Evolutionary conservation across 2,113 vertebrate species (phyloP).

Genomic region (Rynchops niger): DNA sequence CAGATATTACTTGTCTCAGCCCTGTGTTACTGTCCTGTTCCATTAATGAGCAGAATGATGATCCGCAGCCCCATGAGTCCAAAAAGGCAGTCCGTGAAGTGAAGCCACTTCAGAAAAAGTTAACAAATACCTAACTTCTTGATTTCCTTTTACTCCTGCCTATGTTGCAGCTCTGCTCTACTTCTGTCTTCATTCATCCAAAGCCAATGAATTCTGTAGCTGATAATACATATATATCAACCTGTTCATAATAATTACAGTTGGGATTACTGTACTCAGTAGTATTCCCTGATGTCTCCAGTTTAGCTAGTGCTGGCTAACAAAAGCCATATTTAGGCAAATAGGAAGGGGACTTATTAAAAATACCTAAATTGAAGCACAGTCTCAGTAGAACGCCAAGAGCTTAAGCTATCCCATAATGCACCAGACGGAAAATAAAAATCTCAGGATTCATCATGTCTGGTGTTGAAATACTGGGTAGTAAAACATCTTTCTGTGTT

Average conservation of each 20-base stretch:
- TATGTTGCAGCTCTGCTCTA: background rate
- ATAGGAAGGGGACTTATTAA: constrained; percentile 21
- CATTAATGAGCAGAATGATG: background rate
- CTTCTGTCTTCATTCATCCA: constrained; percentile 40
- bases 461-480: background rate
- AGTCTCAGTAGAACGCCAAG: constrained; percentile 6
- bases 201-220: constrained; percentile 8
- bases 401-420: background rate
- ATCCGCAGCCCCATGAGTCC: background rate
- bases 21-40: background rate
- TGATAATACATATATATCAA: constrained; percentile 40
- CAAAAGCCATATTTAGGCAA: constrained; percentile 13
- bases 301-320: constrained; percentile 5
- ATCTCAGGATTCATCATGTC: background rate
- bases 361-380: constrained; percentile 17
- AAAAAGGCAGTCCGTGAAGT: background rate
- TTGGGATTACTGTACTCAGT: background rate
- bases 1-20: background rate
- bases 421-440: background rate
- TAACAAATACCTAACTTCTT: background rate
- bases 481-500: background rate
- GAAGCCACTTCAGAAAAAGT: constrained; percentile 2
- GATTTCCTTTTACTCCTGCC: background rate
- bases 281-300: constrained; percentile 35
- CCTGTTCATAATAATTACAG: constrained; percentile 48